A percentile compares a stretch with the other conserved stretches of the same genome.
Evolutionary conservation across 92 coral and sea anemone species (phyloP).

Genomic region (Siderastrea radians): DNA sequence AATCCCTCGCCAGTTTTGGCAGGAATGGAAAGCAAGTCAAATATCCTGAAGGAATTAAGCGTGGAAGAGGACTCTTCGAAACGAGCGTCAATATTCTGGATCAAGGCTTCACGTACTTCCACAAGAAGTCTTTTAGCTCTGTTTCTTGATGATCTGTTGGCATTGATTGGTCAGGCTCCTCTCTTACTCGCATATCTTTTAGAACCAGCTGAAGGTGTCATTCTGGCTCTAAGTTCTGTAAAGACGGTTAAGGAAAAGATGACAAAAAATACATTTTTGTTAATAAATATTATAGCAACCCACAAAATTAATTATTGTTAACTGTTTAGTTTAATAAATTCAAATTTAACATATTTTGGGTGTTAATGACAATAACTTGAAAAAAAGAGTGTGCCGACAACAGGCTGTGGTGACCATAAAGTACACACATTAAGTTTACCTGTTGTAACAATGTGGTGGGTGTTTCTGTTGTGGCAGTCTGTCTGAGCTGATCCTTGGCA

Average conservation of each 20-base stretch:
- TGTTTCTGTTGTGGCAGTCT: conserved; percentile 27
- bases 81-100: conserved; percentile 18
- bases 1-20: conserved; percentile 44
- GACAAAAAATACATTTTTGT: no score
- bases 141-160: conserved; percentile 33
- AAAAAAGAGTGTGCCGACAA: no score
- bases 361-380: no score
- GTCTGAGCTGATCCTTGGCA: conserved; percentile 33
- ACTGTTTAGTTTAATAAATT: no score
- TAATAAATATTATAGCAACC: no score
- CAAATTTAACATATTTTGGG: no score
- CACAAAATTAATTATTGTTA: no score
- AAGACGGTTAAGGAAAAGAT: conserved; percentile 7
- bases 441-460: conserved; percentile 29
- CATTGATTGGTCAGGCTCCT: conserved; percentile 40
- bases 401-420: no score
- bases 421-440: conserved; percentile 23
- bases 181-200: conserved; percentile 20
- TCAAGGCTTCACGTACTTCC: conserved; percentile 31
- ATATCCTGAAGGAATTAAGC: conserved; percentile 33
- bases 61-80: conserved; percentile 20
- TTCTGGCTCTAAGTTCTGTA: conserved; percentile 39
- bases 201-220: conserved; percentile 32
- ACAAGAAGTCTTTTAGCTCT: conserved; percentile 25
- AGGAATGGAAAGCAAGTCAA: conserved; percentile 35